A percentile compares a stretch with the other conserved stretches of the same genome.
phyloP scores from a whole-genome alignment of 2,888 invertebrate genomes.

The Chorisops tibialis region DNA sequence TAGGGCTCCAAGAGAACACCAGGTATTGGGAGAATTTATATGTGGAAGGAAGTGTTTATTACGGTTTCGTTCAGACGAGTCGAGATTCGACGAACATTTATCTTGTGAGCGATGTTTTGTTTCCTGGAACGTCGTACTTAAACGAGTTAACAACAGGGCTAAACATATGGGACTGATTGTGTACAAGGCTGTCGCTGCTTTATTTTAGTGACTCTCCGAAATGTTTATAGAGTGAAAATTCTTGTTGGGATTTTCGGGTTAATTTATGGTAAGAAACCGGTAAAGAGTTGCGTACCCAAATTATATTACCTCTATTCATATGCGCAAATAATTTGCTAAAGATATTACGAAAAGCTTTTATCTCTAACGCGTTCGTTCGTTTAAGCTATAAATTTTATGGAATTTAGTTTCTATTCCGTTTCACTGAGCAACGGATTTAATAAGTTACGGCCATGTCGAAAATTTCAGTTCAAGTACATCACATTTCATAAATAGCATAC shows the following conservation, averaged over 20 bases:
- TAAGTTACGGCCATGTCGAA: too few relatives aligned
- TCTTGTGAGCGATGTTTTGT: not conserved
- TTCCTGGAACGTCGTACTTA: not conserved
- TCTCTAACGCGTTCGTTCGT: too few relatives aligned
- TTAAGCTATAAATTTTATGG: too few relatives aligned
- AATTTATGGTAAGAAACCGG: constrained; percentile 9
- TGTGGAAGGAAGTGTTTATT: constrained; percentile 13
- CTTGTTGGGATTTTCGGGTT: constrained; percentile 22
- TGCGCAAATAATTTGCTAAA: too few relatives aligned
- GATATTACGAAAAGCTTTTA: too few relatives aligned
- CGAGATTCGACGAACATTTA: not conserved
- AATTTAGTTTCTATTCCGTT: too few relatives aligned
- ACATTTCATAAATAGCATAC: too few relatives aligned
- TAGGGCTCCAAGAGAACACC: not conserved
- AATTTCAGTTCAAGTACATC: too few relatives aligned
- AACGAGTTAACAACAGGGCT: not conserved
- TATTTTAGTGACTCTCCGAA: not conserved
- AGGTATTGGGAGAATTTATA: constrained; percentile 14
- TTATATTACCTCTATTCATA: too few relatives aligned
- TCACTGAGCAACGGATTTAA: too few relatives aligned
- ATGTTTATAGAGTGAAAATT: constrained; percentile 25
- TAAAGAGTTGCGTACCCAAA: too few relatives aligned
- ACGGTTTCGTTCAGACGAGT: not conserved
- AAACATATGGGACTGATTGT: not conserved
- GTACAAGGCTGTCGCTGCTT: not conserved